Evolutionary conservation across 2,797 vertebrate species (phyloP).

Genomic region (Epinephelus coioides): DNA sequence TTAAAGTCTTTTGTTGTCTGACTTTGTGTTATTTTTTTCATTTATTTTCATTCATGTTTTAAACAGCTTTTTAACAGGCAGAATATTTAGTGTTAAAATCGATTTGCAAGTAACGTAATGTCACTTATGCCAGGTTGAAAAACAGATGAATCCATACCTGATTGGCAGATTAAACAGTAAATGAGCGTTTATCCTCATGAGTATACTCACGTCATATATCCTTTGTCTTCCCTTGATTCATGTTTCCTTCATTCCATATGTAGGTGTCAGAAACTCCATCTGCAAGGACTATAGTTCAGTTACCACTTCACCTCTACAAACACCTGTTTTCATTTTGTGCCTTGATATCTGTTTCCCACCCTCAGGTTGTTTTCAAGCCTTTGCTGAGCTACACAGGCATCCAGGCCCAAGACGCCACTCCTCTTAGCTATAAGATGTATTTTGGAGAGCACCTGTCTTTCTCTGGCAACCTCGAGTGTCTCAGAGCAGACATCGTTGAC

Average conservation of each 20-base stretch:
- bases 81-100: background rate
- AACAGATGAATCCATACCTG: background rate
- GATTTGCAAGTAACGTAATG: background rate
- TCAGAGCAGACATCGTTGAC: constrained; percentile 97
- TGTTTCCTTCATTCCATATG: background rate
- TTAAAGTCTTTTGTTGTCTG: too few relatives aligned
- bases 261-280: background rate
- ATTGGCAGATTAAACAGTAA: background rate
- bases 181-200: background rate
- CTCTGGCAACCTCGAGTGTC: constrained; percentile 96
- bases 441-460: constrained; percentile 98
- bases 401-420: constrained; percentile 94
- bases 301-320: background rate
- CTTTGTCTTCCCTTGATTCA: background rate
- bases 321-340: background rate
- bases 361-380: constrained; percentile 98
- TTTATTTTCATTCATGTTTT: too few relatives aligned
- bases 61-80: background rate
- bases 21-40: too few relatives aligned
- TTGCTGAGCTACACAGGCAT: constrained; percentile 95
- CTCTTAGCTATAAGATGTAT: constrained; percentile 98
- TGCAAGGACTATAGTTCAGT: background rate
- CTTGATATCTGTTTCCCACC: constrained; percentile 3
- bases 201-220: too few relatives aligned
- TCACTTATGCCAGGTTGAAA: background rate